Percentiles rank a stretch among this genome's conserved stretches.
phyloP scores from a whole-genome alignment of 2,113 vertebrate genomes.

The Acrocephalus arundinaceus region DNA sequence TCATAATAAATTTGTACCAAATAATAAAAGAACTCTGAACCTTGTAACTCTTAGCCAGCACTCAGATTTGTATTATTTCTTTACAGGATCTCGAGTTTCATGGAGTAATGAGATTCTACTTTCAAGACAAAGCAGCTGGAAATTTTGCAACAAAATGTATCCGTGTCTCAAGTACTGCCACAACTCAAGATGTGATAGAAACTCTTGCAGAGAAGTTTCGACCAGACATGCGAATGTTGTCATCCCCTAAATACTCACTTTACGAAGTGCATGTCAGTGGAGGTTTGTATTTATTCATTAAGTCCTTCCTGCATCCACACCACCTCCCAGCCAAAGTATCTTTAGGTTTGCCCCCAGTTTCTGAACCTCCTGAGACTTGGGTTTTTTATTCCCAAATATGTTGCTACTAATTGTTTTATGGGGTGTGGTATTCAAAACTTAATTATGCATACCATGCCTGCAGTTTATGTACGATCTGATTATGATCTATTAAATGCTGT shows the following conservation, averaged over 20 bases:
- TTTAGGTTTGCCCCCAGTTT: neutral
- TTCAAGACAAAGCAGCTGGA: slow-evolving; percentile 97
- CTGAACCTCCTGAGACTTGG: neutral
- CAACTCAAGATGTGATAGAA: slow-evolving; percentile 97
- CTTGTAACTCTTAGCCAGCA: neutral
- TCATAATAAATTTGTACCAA: neutral
- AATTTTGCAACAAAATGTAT: slow-evolving; percentile 99
- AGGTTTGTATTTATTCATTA: slow-evolving; percentile 79
- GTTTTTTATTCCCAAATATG: fast-evolving
- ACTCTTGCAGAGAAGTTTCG: slow-evolving; percentile 97
- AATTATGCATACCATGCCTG: fast-evolving
- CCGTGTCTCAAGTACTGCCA: slow-evolving; percentile 95
- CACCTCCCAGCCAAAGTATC: neutral
- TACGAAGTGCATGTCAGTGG: slow-evolving; percentile 98
- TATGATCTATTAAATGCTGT: neutral
- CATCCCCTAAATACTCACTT: slow-evolving; percentile 93
- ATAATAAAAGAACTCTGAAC: neutral
- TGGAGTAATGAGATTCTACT: slow-evolving; percentile 99
- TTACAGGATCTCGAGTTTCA: slow-evolving; percentile 95
- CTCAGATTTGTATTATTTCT: slow-evolving; percentile 3
- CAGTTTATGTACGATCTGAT: neutral
- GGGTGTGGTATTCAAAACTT: neutral
- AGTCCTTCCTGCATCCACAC: neutral
- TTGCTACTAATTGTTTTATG: neutral
- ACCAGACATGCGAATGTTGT: slow-evolving; percentile 98